phyloP scores from a whole-genome alignment of 2,888 invertebrate species.

The Aphidoletes aphidimyza region DNA sequence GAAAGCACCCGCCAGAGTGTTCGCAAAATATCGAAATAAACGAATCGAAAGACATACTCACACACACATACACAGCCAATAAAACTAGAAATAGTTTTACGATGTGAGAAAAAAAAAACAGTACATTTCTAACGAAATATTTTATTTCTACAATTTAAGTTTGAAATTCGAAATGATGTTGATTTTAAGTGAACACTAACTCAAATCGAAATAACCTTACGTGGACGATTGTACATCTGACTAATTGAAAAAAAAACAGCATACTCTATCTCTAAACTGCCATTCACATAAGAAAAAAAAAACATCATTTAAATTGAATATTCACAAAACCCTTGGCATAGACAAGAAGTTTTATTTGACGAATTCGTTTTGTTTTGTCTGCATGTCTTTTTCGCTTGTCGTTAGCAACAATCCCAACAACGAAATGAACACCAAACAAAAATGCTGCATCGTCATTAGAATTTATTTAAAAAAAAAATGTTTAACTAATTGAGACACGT shows the following conservation, averaged over 20 bases:
- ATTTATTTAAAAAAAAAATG: constrained; percentile 21
- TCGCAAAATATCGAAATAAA: neutral
- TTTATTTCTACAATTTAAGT: constrained; percentile 8
- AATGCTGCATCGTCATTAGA: constrained; percentile 30
- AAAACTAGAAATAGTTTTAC: neutral
- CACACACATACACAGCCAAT: neutral
- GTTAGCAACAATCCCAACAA: no score
- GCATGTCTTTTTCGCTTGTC: constrained; percentile 10
- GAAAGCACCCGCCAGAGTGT: constrained; percentile 28
- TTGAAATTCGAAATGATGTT: constrained; percentile 13
- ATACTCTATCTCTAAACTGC: no score
- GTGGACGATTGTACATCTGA: neutral
- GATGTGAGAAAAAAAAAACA: neutral
- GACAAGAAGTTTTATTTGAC: neutral
- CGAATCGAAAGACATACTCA: neutral
- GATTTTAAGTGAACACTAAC: neutral
- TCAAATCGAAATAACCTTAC: neutral
- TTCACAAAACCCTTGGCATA: neutral
- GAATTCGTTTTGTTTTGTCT: constrained; percentile 28
- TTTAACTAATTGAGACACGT: constrained; percentile 33
- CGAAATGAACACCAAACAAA: neutral
- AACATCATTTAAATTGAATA: no score
- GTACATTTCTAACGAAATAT: no score
- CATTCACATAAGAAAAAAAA: neutral
- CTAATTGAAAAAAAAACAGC: constrained; percentile 21